phyloP scores from a whole-genome alignment of 2,797 vertebrate species.

The Brachyrhaphis roseni region DNA sequence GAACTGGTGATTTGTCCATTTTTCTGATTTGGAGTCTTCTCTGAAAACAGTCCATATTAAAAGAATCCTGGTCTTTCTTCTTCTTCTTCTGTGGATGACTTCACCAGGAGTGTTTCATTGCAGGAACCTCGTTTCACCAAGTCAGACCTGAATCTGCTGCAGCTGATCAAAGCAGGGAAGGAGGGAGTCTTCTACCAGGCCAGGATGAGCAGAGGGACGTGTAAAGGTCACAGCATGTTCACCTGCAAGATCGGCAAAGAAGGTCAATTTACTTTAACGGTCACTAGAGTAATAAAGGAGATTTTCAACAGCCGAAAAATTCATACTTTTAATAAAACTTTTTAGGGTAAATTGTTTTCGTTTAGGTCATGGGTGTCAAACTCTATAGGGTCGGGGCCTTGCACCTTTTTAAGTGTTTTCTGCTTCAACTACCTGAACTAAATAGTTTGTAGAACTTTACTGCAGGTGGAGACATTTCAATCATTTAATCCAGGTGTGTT shows the following conservation, averaged over 20 bases:
- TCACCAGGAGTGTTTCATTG: slow-evolving; percentile 18
- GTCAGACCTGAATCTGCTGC: slow-evolving; percentile 76
- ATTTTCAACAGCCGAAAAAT: background rate
- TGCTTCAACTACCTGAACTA: background rate
- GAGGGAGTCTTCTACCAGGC: slow-evolving; percentile 82
- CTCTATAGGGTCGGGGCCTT: background rate
- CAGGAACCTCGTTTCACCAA: slow-evolving; percentile 68
- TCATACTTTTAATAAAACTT: background rate
- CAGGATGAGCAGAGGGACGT: slow-evolving; percentile 74
- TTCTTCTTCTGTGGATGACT: background rate
- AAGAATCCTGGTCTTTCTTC: background rate
- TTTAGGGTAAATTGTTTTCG: background rate
- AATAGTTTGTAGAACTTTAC: background rate
- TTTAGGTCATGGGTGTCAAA: background rate
- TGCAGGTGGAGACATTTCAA: background rate
- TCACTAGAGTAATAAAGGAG: too few species aligned
- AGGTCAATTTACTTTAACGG: slow-evolving; percentile 50
- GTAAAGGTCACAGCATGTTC: slow-evolving; percentile 78
- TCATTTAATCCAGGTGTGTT: background rate
- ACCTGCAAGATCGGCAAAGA: slow-evolving; percentile 84
- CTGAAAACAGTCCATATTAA: background rate
- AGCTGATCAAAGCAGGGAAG: slow-evolving; percentile 81
- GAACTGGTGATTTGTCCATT: too few species aligned
- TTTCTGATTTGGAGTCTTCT: background rate
- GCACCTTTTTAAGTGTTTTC: background rate